Evolutionary conservation across 2,888 invertebrate species (phyloP), one percentile per base, ranked within the genome.

Genomic region (Liposcelis brunnea): DNA sequence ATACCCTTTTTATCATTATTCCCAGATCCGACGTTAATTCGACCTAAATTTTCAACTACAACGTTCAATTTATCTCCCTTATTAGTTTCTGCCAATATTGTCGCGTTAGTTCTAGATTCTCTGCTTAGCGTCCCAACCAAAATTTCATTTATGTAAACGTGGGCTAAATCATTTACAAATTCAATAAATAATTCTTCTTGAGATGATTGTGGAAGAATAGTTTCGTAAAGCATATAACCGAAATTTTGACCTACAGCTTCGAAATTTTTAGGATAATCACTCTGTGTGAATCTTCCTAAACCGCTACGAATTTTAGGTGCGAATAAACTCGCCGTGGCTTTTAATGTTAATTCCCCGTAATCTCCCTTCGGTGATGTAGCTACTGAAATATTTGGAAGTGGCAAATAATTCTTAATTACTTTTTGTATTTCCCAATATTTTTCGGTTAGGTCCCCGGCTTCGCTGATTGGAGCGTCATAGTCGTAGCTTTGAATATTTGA

Each of bases 391-490:
- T 19, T 26, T 45, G n/a, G n/a, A n/a, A 19, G 19, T 44, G n/a
- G 32, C 15, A 40, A 42, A 44, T 38, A 38, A 36, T 32, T 12
- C 16, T 46, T 59, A 48, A 82, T 65, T 14, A 75, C 63, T n/a
- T 76, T 64, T 53, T 78, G 72, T 44, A 86, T 70, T 2, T 68
- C 69, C 51, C 68, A 72, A 64, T 85, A 94, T 64, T 93, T 93
- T 1, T 71, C 66, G 0, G 89, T 90, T 1, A 82, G 78, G 64
- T 91, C 90, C 1, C 93, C 93, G 45, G 85, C 80, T 64, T 94
- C 94, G 12, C 70, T 73, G 50, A 95, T 64, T 0, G 93, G 93
- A 1, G 91, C 82, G 59, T 91, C 87, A 57, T 91, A 94, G 60
- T 94, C 93, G 56, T 91, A 91, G 2, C 83, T 86, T 2, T 87